phyloP scores from a whole-genome alignment of 2,888 invertebrate genomes.

The Macrophya annulata region DNA sequence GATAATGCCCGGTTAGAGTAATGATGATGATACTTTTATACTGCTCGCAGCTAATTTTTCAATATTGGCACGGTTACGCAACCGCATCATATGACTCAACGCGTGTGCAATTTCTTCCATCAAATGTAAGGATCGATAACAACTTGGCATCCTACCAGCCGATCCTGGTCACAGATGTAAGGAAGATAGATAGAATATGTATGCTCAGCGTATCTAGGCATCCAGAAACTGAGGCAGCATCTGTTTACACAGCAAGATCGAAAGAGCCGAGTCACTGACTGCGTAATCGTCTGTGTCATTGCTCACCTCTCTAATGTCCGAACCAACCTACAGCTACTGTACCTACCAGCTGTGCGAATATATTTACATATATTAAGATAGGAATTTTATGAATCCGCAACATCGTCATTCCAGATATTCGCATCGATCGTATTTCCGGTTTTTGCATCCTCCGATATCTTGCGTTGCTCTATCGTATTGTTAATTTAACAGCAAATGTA shows the following conservation, averaged over 20 bases:
- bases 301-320: slow-evolving; percentile 49
- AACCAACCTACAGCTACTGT: neutral
- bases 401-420: neutral
- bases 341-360: neutral
- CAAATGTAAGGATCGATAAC: slow-evolving; percentile 68
- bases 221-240: slow-evolving; percentile 28
- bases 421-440: neutral
- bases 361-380: slow-evolving; percentile 18
- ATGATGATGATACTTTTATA: neutral
- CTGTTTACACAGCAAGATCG: slow-evolving; percentile 52
- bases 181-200: slow-evolving; percentile 44
- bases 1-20: neutral
- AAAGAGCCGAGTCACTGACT: slow-evolving; percentile 53
- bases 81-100: slow-evolving; percentile 1
- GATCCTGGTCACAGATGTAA: slow-evolving; percentile 47
- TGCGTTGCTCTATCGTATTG: neutral
- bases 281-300: slow-evolving; percentile 53
- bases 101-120: slow-evolving; percentile 42
- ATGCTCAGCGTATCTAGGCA: slow-evolving; percentile 15
- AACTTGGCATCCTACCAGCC: slow-evolving; percentile 67
- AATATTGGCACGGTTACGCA: neutral
- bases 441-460: neutral
- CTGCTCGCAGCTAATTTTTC: neutral
- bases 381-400: neutral
- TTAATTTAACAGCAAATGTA: neutral